phyloP scores from a whole-genome alignment of 2,113 vertebrate genomes.

The Rhagologus leucostigma region DNA sequence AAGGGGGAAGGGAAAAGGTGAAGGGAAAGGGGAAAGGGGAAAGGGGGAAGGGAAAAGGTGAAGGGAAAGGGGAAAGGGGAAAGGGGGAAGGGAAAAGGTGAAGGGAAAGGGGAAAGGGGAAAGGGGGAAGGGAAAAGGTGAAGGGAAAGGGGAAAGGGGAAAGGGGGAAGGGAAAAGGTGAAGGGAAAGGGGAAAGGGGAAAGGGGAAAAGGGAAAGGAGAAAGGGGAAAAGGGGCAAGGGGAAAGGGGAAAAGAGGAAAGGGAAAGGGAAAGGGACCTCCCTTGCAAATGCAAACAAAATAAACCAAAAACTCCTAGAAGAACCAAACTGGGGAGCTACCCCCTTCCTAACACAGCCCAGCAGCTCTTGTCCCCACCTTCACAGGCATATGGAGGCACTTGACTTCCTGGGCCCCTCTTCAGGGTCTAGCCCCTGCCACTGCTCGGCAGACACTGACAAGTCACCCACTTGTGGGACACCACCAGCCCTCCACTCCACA shows the following conservation, averaged over 20 bases:
- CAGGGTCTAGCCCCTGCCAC: neutral
- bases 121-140: neutral
- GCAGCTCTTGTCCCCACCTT: neutral
- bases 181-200: neutral
- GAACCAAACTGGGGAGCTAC: neutral
- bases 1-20: neutral
- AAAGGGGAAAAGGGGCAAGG: neutral
- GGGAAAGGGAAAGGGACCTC: neutral
- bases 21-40: neutral
- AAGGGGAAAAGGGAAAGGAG: rapidly evolving
- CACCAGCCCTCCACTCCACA: neutral
- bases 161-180: too few species aligned
- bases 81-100: rapidly evolving
- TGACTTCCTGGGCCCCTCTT: neutral
- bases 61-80: rapidly evolving
- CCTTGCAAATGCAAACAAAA: neutral
- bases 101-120: neutral
- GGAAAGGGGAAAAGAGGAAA: neutral
- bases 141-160: neutral
- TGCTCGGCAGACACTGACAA: rapidly evolving
- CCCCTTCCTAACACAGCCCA: neutral
- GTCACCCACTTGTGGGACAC: neutral
- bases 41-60: neutral
- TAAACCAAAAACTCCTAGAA: neutral
- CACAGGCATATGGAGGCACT: neutral